phyloP scores from a whole-genome alignment of 2,113 vertebrate species.

The Mystacornis crossleyi region DNA sequence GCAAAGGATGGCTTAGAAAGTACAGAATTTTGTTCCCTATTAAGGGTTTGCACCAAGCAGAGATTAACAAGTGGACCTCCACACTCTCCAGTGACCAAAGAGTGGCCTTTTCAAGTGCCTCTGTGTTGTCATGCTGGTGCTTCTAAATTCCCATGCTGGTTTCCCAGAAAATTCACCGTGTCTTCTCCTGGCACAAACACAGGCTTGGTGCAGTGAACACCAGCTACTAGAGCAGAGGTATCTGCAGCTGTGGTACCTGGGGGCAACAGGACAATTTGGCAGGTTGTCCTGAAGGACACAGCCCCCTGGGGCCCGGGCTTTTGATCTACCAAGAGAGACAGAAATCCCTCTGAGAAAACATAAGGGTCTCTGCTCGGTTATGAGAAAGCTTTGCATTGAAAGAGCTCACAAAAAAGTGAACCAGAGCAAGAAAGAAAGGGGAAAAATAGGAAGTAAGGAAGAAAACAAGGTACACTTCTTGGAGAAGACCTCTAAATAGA shows the following conservation, averaged over 20 bases:
- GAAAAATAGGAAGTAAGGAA: neutral
- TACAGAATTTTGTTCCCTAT: neutral
- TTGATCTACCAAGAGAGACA: neutral
- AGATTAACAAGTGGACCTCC: neutral
- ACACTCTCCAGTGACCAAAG: neutral
- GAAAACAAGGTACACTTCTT: neutral
- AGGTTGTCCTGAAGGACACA: neutral
- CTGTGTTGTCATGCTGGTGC: neutral
- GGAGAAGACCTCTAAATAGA: neutral
- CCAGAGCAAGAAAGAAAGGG: neutral
- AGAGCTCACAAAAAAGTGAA: neutral
- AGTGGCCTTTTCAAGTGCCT: neutral
- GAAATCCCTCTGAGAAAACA: fast-evolving
- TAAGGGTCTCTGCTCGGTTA: neutral
- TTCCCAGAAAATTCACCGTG: neutral
- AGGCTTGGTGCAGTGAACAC: neutral
- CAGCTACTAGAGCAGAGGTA: neutral
- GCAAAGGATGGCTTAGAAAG: neutral
- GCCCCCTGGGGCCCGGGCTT: neutral
- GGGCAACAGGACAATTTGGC: neutral
- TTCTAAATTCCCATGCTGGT: neutral
- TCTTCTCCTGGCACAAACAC: neutral
- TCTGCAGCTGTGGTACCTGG: neutral
- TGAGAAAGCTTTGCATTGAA: neutral
- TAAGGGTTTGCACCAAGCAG: neutral